Percentiles rank a stretch among this genome's conserved stretches.
Evolutionary conservation across 2,113 vertebrate genomes (phyloP).

Genomic region (Gavialis gangeticus): DNA sequence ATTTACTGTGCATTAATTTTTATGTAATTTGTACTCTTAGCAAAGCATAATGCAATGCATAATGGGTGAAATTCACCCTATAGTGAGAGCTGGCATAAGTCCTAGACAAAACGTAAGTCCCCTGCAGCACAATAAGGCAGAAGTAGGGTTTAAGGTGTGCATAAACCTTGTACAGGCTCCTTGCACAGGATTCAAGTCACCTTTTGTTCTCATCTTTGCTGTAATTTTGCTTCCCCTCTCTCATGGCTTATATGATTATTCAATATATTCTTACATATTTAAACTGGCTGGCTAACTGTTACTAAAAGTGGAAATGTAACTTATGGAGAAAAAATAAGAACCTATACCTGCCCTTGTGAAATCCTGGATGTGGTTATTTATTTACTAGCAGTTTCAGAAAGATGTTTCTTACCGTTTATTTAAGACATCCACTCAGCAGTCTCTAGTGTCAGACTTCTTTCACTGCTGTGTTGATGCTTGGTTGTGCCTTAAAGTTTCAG

Average conservation of each 20-base stretch:
- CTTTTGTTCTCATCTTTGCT: too few species aligned
- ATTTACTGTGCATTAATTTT: too few species aligned
- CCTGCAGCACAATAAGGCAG: neutral
- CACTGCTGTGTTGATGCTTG: conserved; percentile 39
- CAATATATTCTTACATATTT: too few species aligned
- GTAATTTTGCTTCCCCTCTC: too few species aligned
- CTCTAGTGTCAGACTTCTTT: conserved; percentile 51
- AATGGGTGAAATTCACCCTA: neutral
- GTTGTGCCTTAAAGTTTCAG: conserved; percentile 40
- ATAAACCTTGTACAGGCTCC: neutral
- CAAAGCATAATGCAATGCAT: neutral
- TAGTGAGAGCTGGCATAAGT: neutral
- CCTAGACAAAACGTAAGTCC: neutral
- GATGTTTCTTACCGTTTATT: neutral
- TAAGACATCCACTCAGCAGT: neutral
- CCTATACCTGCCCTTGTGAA: conserved; percentile 32
- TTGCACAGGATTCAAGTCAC: neutral
- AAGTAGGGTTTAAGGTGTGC: neutral
- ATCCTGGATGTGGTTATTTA: neutral
- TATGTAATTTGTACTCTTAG: neutral
- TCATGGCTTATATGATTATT: too few species aligned
- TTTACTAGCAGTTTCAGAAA: conserved; percentile 61
- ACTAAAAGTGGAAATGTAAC: too few species aligned
- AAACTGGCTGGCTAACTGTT: too few species aligned
- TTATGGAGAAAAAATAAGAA: too few species aligned